Conservation (phyloP, 2,113 vertebrate genomes). For the Mola mola region DNA sequence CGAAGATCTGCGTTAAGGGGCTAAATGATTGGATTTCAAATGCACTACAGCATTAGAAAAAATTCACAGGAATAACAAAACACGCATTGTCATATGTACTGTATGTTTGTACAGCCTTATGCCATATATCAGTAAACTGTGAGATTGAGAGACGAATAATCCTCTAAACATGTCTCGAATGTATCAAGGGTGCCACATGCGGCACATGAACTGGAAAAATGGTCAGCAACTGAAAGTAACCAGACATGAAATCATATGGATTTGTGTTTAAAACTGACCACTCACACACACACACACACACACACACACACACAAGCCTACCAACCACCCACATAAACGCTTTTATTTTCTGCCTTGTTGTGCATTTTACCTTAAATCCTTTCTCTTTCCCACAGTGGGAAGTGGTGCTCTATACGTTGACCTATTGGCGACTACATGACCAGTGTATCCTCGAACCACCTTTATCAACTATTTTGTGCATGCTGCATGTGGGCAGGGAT, state of each 20-base stretch:
- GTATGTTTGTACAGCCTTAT: too few relatives aligned
- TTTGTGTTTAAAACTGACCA: neutral
- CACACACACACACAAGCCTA: neutral
- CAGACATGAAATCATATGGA: neutral
- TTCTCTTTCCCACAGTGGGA: conserved; percentile 7
- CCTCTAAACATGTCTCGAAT: conserved; percentile 6
- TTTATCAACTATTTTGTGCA: neutral
- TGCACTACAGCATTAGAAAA: too few relatives aligned
- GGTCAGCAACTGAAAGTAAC: neutral
- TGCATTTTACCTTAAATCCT: conserved; percentile 37
- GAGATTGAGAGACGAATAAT: conserved; percentile 21
- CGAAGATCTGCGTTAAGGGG: too few relatives aligned
- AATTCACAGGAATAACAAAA: too few relatives aligned
- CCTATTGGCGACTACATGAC: conserved; percentile 40
- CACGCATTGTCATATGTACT: too few relatives aligned
- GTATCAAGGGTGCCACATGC: conserved; percentile 15
- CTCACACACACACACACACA: too few relatives aligned
- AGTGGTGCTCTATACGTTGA: conserved; percentile 28
- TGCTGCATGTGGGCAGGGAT: neutral
- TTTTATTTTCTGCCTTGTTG: too few relatives aligned
- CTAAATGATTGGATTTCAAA: too few relatives aligned
- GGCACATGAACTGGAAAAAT: neutral
- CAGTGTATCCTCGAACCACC: conserved; percentile 26
- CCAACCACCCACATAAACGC: too few relatives aligned
- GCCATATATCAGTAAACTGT: conserved; percentile 25